Base-by-base conservation (phyloP, 2,888 invertebrate genomes). In the Meiosimyza platycephala region DNA sequence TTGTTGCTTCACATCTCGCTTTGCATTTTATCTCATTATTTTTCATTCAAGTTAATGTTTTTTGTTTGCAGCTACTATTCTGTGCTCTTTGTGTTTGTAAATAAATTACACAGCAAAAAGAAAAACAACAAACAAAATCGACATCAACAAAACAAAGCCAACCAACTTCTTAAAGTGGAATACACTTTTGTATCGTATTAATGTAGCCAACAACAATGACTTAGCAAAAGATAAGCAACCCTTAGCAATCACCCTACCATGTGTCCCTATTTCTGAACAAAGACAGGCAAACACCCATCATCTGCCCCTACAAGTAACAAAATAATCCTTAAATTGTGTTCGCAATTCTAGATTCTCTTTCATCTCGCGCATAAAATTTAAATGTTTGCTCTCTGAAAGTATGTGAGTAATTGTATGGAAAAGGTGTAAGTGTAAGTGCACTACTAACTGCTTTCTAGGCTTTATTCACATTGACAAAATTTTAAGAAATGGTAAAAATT, bases 1-100 rank as follows among this genome's bases (percentile, higher is more conserved):
- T 82, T 82, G 83, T 84, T 78, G 78, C 77, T 76, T 65, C 63
- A 71, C 74, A 59, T 63, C 52, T 73, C 40, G 40, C 68, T 72
- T 76, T 76, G 74, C 74, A 69, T 75, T 73, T 75, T 75, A 72
- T 73, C 72, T 75, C 73, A 72, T 73, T 76, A 78, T 76, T 76
- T 72, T 76, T 70, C 73, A 73, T 75, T 73, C 60, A 57, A 72
- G 67, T 48, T 52, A 40, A 15, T 65, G 52, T 52, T 50, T 28
- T 28, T 57, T 18, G 28, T 57, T 16, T 54, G 54, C 40, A 9
- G 9, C 40, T 40, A 40, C 40, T 40, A 40, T 40, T 28, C 40
- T 9, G 40, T 40, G 40, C 9, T 9, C 40, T 47, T 71, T 71
- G 55, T 12, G 55, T 15, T 16, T 54, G 52, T 62, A 62, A 65